phyloP scores from a whole-genome alignment of 2,888 invertebrate species.

The Diogma glabrata region DNA sequence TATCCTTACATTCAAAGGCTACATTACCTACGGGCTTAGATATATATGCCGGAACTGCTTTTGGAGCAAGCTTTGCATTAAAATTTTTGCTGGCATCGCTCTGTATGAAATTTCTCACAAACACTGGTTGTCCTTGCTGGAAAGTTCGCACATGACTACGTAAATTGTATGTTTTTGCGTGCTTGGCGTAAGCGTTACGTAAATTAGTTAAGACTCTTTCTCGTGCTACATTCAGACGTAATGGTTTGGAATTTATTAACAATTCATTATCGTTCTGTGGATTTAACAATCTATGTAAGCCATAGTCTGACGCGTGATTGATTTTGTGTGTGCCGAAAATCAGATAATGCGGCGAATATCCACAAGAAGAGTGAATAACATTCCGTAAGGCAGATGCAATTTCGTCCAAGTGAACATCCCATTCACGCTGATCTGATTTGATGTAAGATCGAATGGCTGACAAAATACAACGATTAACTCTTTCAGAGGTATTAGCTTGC shows the following conservation, averaged over 20 bases:
- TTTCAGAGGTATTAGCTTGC: neutral
- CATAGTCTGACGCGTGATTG: neutral
- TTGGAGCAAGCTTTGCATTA: neutral
- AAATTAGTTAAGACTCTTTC: neutral
- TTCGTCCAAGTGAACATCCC: neutral
- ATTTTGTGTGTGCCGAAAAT: neutral
- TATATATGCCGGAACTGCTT: neutral
- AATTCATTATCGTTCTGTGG: neutral
- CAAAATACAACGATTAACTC: neutral
- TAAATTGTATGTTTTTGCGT: neutral
- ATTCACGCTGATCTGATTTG: neutral
- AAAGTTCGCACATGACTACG: neutral
- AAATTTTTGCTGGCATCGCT: neutral
- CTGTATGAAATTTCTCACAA: neutral
- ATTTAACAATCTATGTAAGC: neutral
- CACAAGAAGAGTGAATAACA: neutral
- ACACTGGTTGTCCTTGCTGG: neutral
- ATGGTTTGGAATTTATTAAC: neutral
- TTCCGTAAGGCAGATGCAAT: neutral
- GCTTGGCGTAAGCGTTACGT: neutral
- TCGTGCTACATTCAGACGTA: neutral
- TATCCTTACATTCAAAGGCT: neutral
- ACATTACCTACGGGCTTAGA: neutral
- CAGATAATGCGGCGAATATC: constrained; percentile 1
- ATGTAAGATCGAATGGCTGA: neutral